Percentiles rank a stretch among this genome's conserved stretches.
Evolutionary conservation across 1,140 invertebrate species (phyloP).

Genomic region (Dolichoris vasculosae): DNA sequence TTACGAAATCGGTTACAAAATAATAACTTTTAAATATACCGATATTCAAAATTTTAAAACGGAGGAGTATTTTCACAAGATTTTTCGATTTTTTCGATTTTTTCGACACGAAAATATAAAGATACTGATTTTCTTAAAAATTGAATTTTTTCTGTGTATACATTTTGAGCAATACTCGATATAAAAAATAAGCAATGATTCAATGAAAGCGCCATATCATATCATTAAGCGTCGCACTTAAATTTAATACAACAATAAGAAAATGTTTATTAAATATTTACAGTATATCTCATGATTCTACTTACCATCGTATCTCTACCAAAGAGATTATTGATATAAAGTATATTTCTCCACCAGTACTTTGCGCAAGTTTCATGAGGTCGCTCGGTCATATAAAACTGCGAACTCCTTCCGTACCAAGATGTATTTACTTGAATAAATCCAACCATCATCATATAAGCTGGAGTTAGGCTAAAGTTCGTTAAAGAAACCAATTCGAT

Average conservation of each 20-base stretch:
- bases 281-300: neutral
- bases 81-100: no score
- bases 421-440: conserved; percentile 73
- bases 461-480: conserved; percentile 62
- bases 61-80: no score
- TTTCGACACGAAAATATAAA: no score
- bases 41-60: no score
- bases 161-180: no score
- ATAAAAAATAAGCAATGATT: no score
- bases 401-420: conserved; percentile 73
- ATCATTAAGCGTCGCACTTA: neutral
- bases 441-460: conserved; percentile 75
- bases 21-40: no score
- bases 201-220: no score
- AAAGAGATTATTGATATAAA: conserved; percentile 80
- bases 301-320: conserved; percentile 72
- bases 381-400: conserved; percentile 73
- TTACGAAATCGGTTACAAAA: no score
- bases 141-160: no score
- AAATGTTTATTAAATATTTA: neutral
- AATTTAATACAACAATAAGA: neutral
- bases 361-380: conserved; percentile 74
- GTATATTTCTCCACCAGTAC: conserved; percentile 80
- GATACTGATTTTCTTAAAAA: no score
- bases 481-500: neutral